These are phyloP conservation scores for Alexandromys oeconomus DNA, from an alignment of 2,797 vertebrate species.

Conservation along the genomic window DNA sequence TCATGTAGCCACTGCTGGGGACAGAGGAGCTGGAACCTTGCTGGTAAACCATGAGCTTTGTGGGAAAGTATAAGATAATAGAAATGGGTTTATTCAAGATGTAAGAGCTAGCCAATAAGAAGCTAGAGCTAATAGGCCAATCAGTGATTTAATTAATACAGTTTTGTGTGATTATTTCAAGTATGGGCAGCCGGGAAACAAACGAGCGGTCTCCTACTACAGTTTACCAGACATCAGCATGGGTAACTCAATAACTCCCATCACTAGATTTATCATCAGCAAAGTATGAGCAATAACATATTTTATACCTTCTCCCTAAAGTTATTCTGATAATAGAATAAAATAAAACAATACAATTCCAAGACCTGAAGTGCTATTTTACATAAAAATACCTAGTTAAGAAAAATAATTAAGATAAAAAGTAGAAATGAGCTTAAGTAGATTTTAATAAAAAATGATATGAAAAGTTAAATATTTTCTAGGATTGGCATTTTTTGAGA, in stretches of 20 bases:
- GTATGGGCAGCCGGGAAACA: no score
- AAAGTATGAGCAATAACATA: not conserved
- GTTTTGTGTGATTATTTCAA: no score
- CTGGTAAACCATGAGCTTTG: no score
- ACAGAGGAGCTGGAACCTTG: no score
- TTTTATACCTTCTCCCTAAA: slow-evolving; percentile 40
- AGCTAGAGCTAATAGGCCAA: no score
- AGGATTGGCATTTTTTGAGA: not conserved
- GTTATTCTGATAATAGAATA: not conserved
- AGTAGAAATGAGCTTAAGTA: slow-evolving; percentile 22
- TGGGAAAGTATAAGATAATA: no score
- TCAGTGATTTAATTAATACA: no score
- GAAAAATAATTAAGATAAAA: slow-evolving; percentile 52
- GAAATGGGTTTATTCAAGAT: no score
- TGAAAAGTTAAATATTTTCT: slow-evolving; percentile 27
- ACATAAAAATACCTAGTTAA: slow-evolving; percentile 61
- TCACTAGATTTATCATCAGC: not conserved
- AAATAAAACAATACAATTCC: slow-evolving; percentile 39
- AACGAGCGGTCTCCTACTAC: no score
- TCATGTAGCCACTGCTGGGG: no score
- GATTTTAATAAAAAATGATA: not conserved
- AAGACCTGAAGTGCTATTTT: slow-evolving; percentile 38
- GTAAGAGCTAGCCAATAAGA: no score
- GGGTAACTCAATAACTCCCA: slow-evolving; percentile 2
- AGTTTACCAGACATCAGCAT: not conserved